These are phyloP conservation scores for Tiliacea citrago DNA, from an alignment of 2,888 invertebrate species.

Conservation along the genomic window DNA sequence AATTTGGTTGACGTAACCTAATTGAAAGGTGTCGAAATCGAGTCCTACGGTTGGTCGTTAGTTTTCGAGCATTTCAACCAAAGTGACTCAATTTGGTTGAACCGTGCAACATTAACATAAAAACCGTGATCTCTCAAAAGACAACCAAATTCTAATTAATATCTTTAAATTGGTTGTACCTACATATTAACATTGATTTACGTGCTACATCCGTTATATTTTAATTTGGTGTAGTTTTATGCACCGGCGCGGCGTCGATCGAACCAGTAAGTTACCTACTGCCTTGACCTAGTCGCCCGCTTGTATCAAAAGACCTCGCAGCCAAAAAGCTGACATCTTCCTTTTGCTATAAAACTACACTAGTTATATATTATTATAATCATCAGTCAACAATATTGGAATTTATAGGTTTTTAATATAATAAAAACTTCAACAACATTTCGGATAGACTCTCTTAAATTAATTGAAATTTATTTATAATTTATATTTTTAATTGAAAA, in stretches of 20 bases:
- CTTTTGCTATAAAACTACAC: background rate
- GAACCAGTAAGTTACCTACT: conserved; percentile 6
- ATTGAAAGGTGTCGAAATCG: background rate
- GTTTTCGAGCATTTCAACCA: background rate
- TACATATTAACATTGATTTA: conserved; percentile 20
- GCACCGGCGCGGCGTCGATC: conserved; percentile 1
- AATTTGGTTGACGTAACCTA: background rate
- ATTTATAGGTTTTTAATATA: too few relatives aligned
- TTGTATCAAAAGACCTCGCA: conserved; percentile 26
- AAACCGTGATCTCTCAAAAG: background rate
- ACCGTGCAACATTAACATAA: background rate
- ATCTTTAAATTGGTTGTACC: background rate
- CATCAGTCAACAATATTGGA: background rate
- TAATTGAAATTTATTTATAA: too few relatives aligned
- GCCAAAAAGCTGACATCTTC: conserved; percentile 21
- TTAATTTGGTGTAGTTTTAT: conserved; percentile 30
- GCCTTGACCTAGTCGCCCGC: conserved; percentile 52
- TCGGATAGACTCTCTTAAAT: too few relatives aligned
- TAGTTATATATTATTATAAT: background rate
- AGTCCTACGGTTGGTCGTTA: background rate
- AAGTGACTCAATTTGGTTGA: background rate
- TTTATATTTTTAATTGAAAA: too few relatives aligned
- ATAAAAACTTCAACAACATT: too few relatives aligned
- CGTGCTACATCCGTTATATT: conserved; percentile 18
- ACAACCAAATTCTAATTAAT: background rate